Percentiles rank a stretch among this genome's conserved stretches.
Conservation (phyloP, 2,797 vertebrate species). For the Ptychadena robeensis region DNA sequence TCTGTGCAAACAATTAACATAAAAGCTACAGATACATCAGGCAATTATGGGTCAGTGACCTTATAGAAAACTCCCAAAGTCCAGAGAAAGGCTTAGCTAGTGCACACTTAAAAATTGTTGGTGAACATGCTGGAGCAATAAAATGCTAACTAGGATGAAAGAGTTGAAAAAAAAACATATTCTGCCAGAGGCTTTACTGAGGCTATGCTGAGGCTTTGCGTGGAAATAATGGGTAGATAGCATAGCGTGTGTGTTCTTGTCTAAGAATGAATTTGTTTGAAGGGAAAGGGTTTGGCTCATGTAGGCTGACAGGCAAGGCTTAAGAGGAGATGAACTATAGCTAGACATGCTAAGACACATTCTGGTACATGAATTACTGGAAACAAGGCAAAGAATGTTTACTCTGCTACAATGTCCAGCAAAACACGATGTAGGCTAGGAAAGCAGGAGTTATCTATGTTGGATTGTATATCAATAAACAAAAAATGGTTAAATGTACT, state of each 20-base stretch:
- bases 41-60: not conserved
- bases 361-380: conserved; percentile 1
- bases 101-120: not conserved
- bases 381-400: conserved; percentile 21
- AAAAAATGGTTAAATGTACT: not conserved
- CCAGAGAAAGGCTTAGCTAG: conserved; percentile 3
- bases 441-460: not conserved
- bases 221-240: conserved; percentile 66
- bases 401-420: conserved; percentile 3
- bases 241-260: conserved; percentile 70
- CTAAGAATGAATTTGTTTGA: conserved; percentile 66
- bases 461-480: not conserved
- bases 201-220: conserved; percentile 64
- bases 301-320: conserved; percentile 63
- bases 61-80: not conserved
- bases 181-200: conserved; percentile 67
- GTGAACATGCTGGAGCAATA: conserved; percentile 65
- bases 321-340: conserved; percentile 65
- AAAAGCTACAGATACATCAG: not conserved
- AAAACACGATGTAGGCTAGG: not conserved
- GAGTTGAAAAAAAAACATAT: conserved; percentile 59
- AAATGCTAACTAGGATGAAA: conserved; percentile 59
- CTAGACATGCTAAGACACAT: conserved; percentile 68
- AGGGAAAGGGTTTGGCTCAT: conserved; percentile 70
- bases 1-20: not conserved